Evolutionary conservation across 2,888 invertebrate genomes (phyloP), one percentile per base, ranked within the genome.

Genomic region (Thera britannica): DNA sequence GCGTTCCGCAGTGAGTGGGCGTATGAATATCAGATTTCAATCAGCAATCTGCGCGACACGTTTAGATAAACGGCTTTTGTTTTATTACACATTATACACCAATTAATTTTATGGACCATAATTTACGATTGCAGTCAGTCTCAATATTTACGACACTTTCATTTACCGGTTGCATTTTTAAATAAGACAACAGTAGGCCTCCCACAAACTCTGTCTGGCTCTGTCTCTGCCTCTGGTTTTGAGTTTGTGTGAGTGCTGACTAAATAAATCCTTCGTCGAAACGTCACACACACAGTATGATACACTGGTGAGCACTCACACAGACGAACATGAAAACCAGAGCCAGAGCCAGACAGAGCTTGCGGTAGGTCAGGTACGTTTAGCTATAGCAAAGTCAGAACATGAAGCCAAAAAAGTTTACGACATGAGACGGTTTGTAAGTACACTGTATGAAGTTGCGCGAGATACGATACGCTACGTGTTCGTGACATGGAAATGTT

Each of bases 21-120:
- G 90, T 89, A 79, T 70, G 74, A 71, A 80, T 84, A 84, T 91
- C 83, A 72, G 81, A 85, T 92, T 90, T 83, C 91, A 84, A 81
- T 83, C 79, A 79, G 80, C 81, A 77, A 83, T 87, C 81, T 80
- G 80, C 75, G 83, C 74, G 73, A 67, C 75, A 72, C 68, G 67
- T 72, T 72, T 71, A 69, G 68, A 68, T 74, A 77, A 74, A 68
- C 71, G 62, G 48, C 49, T 57, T 57, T 57, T 71, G 59, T 68
- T 72, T 69, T 66, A 66, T 71, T 59, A 52, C 34, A 71, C 58
- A 68, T 62, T 67, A 58, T 65, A 72, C 63, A 65, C 58, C 63
- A 65, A 67, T 70, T 62, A 67, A 61, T 63, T 67, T 64, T 54
- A 70, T 61, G 48, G 63, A 38, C 46, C 51, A 48, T 62, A 59